These are phyloP conservation scores for Lophius piscatorius DNA, from an alignment of 2,113 vertebrate genomes.

Conservation along the genomic window DNA sequence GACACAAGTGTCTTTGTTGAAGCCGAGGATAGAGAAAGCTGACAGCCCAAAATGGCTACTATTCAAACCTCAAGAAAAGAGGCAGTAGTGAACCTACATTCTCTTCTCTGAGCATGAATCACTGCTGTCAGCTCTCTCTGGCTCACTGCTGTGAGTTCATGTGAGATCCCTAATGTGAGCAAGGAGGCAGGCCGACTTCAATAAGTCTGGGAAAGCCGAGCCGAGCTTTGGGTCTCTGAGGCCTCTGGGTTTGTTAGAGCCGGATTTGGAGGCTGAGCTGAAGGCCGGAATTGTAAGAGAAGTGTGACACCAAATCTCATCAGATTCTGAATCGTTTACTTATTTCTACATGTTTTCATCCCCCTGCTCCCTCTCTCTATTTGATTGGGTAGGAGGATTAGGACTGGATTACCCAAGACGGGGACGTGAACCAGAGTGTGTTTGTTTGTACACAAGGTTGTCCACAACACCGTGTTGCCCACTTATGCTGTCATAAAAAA, in stretches of 20 bases:
- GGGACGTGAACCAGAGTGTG: slow-evolving; percentile 8
- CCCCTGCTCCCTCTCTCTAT: slow-evolving; percentile 38
- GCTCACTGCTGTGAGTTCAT: slow-evolving; percentile 25
- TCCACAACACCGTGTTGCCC: too few species aligned
- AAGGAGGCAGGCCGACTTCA: slow-evolving; percentile 5
- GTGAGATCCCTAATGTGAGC: slow-evolving; percentile 11
- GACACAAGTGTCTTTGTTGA: slow-evolving; percentile 67
- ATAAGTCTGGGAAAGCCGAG: slow-evolving; percentile 1
- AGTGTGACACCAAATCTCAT: slow-evolving; percentile 44
- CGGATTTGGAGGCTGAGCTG: slow-evolving; percentile 26
- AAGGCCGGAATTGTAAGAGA: not conserved
- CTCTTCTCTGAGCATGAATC: slow-evolving; percentile 9
- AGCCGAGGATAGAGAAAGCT: not conserved
- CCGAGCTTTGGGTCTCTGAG: slow-evolving; percentile 12
- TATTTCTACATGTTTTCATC: slow-evolving; percentile 45
- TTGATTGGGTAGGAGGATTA: slow-evolving; percentile 65
- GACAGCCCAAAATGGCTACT: slow-evolving; percentile 48
- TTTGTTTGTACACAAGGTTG: not conserved
- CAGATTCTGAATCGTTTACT: slow-evolving; percentile 41
- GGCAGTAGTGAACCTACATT: too few species aligned
- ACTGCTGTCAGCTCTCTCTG: slow-evolving; percentile 9
- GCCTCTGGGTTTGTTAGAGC: slow-evolving; percentile 12
- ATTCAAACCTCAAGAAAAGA: slow-evolving; percentile 16
- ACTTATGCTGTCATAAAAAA: too few species aligned
- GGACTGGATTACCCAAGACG: slow-evolving; percentile 55